A percentile compares a stretch with the other conserved stretches of the same genome.
Conservation (phyloP, 2,888 invertebrate genomes). For the Artemia sinica region DNA sequence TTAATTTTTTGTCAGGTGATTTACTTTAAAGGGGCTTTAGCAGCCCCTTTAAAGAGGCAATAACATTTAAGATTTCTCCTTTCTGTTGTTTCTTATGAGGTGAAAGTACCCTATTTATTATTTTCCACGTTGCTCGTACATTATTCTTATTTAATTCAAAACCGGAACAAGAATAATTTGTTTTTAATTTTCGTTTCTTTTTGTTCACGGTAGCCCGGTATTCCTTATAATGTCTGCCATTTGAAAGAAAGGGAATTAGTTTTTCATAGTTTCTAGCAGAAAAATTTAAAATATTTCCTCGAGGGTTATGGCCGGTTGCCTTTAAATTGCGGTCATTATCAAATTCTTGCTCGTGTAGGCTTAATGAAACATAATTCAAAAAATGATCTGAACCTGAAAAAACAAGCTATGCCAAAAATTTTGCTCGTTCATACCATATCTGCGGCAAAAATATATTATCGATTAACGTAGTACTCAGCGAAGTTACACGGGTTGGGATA, state of each 20-base stretch:
- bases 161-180: background rate
- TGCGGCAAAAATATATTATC: slow-evolving; percentile 2
- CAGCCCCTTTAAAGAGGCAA: too few species aligned
- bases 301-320: background rate
- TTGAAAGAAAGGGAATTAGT: background rate
- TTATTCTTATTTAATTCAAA: background rate
- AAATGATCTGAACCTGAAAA: background rate
- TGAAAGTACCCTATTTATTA: background rate
- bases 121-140: background rate
- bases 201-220: background rate
- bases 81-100: background rate
- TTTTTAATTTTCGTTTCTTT: background rate
- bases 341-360: background rate
- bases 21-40: too few species aligned
- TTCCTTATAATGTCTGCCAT: background rate
- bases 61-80: too few species aligned
- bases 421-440: background rate
- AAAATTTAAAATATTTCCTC: background rate
- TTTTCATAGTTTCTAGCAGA: background rate
- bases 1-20: too few species aligned
- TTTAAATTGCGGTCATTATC: background rate
- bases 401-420: background rate
- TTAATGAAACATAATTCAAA: background rate
- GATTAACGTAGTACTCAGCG: background rate
- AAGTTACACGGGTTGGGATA: background rate